Conservation (phyloP, 1,140 invertebrate genomes). For the Stenopsyche tienmushanensis region DNA sequence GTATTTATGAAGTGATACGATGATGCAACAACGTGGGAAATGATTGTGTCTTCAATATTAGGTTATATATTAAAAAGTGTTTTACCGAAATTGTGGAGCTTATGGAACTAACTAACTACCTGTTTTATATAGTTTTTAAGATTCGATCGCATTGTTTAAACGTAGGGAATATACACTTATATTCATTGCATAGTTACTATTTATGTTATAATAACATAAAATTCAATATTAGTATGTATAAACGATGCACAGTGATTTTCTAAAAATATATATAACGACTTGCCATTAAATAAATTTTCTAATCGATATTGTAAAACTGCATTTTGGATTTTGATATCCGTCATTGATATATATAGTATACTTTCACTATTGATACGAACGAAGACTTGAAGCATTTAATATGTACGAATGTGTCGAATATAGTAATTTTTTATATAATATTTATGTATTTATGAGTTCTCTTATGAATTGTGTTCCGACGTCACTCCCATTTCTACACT, state of each 20-base stretch:
- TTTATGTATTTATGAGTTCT: no score
- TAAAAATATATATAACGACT: conserved; percentile 5
- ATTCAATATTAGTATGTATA: no score
- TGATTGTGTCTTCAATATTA: neutral
- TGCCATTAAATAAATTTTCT: conserved; percentile 16
- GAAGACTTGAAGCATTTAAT: no score
- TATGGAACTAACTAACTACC: conserved; percentile 27
- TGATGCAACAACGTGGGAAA: no score
- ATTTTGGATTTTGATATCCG: conserved; percentile 22
- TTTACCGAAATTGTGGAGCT: conserved; percentile 11
- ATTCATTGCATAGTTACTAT: neutral
- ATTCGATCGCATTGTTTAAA: neutral
- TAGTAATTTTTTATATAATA: no score
- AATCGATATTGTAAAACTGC: conserved; percentile 5
- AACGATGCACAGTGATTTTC: conserved; percentile 19
- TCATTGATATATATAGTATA: no score
- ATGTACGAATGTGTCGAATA: no score
- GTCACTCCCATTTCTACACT: no score
- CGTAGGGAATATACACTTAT: neutral
- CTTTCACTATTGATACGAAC: no score
- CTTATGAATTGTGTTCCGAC: no score
- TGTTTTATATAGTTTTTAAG: conserved; percentile 8
- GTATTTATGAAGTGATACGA: neutral
- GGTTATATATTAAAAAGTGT: neutral
- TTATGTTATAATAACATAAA: neutral